Evolutionary conservation across 2,113 vertebrate genomes (phyloP).

Genomic region (Chrysemys picta): DNA sequence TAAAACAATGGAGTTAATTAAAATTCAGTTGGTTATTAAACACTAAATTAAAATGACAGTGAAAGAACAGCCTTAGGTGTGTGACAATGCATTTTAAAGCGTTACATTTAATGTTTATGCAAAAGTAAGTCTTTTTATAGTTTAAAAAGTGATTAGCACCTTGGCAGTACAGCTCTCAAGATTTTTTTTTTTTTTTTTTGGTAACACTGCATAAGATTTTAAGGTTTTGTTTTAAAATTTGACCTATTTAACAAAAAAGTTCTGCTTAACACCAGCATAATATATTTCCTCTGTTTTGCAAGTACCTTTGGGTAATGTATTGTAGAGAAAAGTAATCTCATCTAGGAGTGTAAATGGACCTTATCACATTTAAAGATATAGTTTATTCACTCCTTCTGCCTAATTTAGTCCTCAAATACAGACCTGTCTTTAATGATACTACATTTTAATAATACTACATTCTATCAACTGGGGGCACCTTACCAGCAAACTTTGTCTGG

Average conservation of each 20-base stretch:
- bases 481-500: constrained; percentile 50
- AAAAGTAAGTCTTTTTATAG: constrained; percentile 59
- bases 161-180: constrained; percentile 57
- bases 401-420: constrained; percentile 61
- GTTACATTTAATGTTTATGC: constrained; percentile 76
- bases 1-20: constrained; percentile 67
- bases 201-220: constrained; percentile 77
- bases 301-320: constrained; percentile 74
- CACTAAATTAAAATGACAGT: constrained; percentile 71
- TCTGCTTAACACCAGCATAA: constrained; percentile 69
- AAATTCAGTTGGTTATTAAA: constrained; percentile 73
- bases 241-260: constrained; percentile 81
- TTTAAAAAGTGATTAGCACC: constrained; percentile 81
- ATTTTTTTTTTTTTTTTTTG: constrained; percentile 19
- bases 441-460: constrained; percentile 35
- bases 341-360: constrained; percentile 73
- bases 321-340: constrained; percentile 74
- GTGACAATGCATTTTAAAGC: constrained; percentile 77
- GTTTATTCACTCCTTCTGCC: constrained; percentile 39
- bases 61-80: constrained; percentile 78
- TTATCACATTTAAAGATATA: constrained; percentile 72
- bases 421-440: constrained; percentile 69
- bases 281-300: constrained; percentile 63
- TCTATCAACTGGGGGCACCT: constrained; percentile 14
- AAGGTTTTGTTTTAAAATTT: constrained; percentile 73